Evolutionary conservation across 2,888 invertebrate genomes (phyloP).

Genomic region (Eurois occulta): DNA sequence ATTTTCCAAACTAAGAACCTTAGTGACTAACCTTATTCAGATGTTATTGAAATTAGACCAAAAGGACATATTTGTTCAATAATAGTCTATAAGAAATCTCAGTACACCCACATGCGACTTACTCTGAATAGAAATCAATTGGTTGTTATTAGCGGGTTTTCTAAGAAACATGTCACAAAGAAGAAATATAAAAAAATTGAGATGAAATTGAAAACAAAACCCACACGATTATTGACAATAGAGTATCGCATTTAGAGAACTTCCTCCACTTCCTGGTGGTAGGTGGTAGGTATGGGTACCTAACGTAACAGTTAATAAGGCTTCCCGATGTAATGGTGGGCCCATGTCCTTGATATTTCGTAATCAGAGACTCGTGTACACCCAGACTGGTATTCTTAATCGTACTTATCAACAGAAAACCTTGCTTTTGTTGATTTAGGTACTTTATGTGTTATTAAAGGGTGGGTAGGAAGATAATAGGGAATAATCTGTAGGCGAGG

Average conservation of each 20-base stretch:
- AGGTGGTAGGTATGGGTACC: constrained; percentile 25
- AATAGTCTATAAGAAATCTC: constrained; percentile 8
- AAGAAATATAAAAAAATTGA: not conserved
- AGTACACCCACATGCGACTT: not conserved
- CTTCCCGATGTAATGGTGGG: constrained; percentile 74
- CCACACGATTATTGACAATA: not conserved
- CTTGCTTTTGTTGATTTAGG: constrained; percentile 11
- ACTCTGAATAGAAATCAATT: not conserved
- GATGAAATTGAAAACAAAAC: not conserved
- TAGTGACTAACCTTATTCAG: not conserved
- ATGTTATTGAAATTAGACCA: not conserved
- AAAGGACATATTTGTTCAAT: not conserved
- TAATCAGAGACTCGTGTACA: constrained; percentile 68
- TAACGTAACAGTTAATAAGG: constrained; percentile 71
- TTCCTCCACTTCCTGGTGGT: constrained; percentile 10
- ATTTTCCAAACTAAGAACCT: not conserved
- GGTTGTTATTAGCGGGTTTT: not conserved
- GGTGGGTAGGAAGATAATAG: not conserved
- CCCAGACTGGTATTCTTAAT: constrained; percentile 45
- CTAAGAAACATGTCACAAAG: not conserved
- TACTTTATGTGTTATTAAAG: constrained; percentile 7
- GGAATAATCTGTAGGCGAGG: not conserved
- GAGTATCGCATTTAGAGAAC: not conserved
- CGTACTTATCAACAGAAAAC: constrained; percentile 22
- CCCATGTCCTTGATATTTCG: constrained; percentile 77